These are phyloP conservation scores for Urosaurus nigricauda DNA, from an alignment of 2,797 vertebrate species.

Conservation along the genomic window DNA sequence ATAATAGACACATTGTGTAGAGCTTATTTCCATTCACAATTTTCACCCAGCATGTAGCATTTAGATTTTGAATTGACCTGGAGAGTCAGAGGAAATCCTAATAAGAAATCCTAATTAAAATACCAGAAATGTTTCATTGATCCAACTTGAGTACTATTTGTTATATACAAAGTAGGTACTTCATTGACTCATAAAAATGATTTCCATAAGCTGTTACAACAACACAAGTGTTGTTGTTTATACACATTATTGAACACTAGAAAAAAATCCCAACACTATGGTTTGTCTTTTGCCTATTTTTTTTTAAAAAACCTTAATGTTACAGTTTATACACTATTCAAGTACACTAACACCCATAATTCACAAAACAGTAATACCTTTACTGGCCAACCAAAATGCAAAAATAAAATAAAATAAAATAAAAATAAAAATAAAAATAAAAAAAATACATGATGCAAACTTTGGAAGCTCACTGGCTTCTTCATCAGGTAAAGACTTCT, in stretches of 20 bases:
- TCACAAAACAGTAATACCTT: too few species aligned
- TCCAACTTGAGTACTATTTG: constrained; percentile 9
- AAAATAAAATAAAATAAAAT: too few species aligned
- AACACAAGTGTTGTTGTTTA: neutral
- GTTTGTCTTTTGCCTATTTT: neutral
- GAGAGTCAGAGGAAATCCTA: neutral
- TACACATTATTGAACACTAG: neutral
- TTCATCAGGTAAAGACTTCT: too few species aligned
- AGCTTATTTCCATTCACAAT: constrained; percentile 54
- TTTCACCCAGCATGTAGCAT: constrained; percentile 52
- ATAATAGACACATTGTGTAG: constrained; percentile 41
- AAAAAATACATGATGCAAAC: too few species aligned
- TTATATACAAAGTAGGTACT: neutral
- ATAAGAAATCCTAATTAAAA: constrained; percentile 23
- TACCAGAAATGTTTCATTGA: constrained; percentile 6
- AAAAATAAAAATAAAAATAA: too few species aligned
- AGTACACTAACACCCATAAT: too few species aligned
- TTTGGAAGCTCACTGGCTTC: too few species aligned
- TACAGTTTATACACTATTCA: neutral
- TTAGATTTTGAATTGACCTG: constrained; percentile 48
- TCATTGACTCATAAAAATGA: neutral
- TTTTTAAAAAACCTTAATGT: neutral
- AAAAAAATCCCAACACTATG: neutral
- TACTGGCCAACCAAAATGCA: too few species aligned
- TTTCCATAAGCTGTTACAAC: neutral